These are phyloP conservation scores for Sebastes fasciatus DNA, from an alignment of 2,113 vertebrate genomes.

Conservation along the genomic window DNA sequence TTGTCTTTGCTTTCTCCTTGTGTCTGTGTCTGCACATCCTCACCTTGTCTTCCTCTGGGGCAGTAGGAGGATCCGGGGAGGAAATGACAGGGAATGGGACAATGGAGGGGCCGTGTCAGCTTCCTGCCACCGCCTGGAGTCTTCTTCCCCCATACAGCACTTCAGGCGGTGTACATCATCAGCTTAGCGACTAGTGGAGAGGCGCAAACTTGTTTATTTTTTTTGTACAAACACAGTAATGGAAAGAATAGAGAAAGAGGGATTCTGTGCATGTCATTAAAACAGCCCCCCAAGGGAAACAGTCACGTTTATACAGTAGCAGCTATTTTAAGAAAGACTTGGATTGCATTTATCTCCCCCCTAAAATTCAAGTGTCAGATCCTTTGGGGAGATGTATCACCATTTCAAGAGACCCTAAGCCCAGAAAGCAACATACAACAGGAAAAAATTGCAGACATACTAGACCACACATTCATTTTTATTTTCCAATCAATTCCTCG, in stretches of 20 bases:
- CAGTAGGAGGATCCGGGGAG: conserved; percentile 63
- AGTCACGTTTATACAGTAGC: conserved; percentile 72
- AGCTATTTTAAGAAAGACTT: conserved; percentile 76
- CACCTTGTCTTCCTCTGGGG: conserved; percentile 77
- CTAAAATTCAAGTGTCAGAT: conserved; percentile 67
- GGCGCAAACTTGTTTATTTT: conserved; percentile 69
- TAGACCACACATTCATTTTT: conserved; percentile 74
- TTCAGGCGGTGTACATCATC: conserved; percentile 61
- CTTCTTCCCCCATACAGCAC: conserved; percentile 58
- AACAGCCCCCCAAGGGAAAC: conserved; percentile 72
- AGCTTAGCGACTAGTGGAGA: conserved; percentile 49
- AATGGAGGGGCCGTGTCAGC: conserved; percentile 75
- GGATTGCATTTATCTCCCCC: conserved; percentile 68
- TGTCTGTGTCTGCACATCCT: conserved; percentile 75
- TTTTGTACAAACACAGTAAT: conserved; percentile 68
- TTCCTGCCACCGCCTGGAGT: conserved; percentile 77
- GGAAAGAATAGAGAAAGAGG: conserved; percentile 54
- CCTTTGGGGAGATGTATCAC: conserved; percentile 70
- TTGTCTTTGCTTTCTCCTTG: conserved; percentile 71
- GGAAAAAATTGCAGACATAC: conserved; percentile 56
- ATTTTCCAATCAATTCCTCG: conserved; percentile 80
- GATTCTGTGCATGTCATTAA: conserved; percentile 81
- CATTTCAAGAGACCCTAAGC: conserved; percentile 58
- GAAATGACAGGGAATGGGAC: conserved; percentile 77
- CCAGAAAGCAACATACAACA: conserved; percentile 57